Percentiles rank a stretch among this genome's conserved stretches.
Conservation (phyloP, 2,113 vertebrate genomes). For the Pseudorasbora parva region DNA sequence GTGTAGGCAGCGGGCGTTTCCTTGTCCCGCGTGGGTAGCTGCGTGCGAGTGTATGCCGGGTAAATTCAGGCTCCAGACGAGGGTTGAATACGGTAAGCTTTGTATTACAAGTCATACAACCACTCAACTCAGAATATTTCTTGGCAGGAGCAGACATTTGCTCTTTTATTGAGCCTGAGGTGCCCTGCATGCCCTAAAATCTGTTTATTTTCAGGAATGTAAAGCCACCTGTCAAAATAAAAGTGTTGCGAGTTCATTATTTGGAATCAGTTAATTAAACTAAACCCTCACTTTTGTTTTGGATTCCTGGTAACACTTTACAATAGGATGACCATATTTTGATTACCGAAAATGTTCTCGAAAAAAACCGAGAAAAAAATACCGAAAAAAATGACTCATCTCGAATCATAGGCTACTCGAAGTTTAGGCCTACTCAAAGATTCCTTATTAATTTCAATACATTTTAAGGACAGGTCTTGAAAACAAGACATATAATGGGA, state of each 20-base stretch:
- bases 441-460: no score
- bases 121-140: constrained; percentile 49
- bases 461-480: no score
- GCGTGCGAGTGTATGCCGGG: constrained; percentile 11
- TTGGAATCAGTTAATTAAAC: background rate
- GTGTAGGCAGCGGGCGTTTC: background rate
- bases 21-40: constrained; percentile 12
- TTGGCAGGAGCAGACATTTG: constrained; percentile 48
- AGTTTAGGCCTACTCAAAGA: no score
- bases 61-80: background rate
- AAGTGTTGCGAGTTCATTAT: background rate
- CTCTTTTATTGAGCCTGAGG: background rate
- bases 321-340: no score
- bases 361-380: no score
- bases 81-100: constrained; percentile 48
- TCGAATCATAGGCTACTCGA: no score
- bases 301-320: background rate
- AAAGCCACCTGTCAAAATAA: background rate
- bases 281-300: background rate
- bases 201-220: constrained; percentile 24
- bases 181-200: background rate
- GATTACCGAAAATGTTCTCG: no score
- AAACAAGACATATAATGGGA: no score
- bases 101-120: constrained; percentile 42
- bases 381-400: no score